Conservation (phyloP, 2,113 vertebrate species). For the Vicugna pacos region DNA sequence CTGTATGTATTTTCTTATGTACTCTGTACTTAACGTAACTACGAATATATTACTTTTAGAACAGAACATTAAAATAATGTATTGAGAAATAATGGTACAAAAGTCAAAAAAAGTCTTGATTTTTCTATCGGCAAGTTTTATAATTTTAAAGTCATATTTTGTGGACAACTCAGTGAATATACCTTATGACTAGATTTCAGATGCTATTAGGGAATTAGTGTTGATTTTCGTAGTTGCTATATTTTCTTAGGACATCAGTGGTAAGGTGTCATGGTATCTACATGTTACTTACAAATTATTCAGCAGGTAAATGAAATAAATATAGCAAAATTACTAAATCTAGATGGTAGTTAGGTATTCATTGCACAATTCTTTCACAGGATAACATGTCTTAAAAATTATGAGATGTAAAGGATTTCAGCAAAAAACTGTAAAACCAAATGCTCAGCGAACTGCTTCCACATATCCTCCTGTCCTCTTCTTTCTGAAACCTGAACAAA, state of each 20-base stretch:
- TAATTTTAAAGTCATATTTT: slow-evolving; percentile 13
- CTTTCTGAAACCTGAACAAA: not conserved
- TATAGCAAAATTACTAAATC: not conserved
- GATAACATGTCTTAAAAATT: not conserved
- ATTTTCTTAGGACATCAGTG: not conserved
- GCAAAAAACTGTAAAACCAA: slow-evolving; percentile 12
- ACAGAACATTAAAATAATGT: slow-evolving; percentile 33
- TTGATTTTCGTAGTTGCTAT: not conserved
- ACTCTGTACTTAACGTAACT: not conserved
- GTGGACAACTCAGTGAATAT: not conserved
- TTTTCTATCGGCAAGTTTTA: not conserved
- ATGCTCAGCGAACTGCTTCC: not conserved
- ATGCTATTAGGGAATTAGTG: not conserved
- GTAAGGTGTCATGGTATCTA: not conserved
- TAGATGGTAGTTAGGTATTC: not conserved
- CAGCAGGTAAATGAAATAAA: not conserved
- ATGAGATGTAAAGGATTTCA: not conserved
- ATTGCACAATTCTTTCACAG: not conserved
- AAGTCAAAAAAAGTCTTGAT: not conserved
- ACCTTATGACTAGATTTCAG: not conserved
- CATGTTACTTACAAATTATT: not conserved
- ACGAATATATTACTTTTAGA: not conserved
- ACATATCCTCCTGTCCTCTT: not conserved
- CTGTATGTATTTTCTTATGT: not conserved
- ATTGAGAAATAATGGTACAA: not conserved